Evolutionary conservation across 2,888 invertebrate species (phyloP).

Genomic region (Neoascia interrupta): DNA sequence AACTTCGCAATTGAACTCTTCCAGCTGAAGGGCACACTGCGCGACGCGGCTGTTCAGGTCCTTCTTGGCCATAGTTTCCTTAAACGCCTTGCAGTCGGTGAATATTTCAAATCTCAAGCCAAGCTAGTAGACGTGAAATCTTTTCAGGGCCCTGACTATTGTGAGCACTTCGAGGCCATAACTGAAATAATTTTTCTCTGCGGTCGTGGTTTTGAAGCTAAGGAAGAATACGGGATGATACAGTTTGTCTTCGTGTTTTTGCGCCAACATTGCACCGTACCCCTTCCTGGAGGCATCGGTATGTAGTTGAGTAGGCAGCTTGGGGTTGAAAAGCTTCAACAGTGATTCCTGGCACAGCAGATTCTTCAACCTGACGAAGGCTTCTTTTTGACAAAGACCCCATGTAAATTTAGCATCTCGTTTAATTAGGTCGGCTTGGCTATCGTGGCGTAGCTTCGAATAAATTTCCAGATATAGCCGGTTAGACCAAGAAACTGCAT

Average conservation of each 20-base stretch:
- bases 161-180: too few relatives aligned
- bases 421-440: slow-evolving; percentile 57
- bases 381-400: slow-evolving; percentile 23
- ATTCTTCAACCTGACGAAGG: slow-evolving; percentile 18
- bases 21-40: slow-evolving; percentile 71
- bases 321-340: slow-evolving; percentile 63
- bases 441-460: slow-evolving; percentile 53
- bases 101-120: slow-evolving; percentile 57
- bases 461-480: slow-evolving; percentile 56
- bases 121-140: slow-evolving; percentile 29
- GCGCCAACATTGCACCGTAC: slow-evolving; percentile 13
- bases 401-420: slow-evolving; percentile 28
- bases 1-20: slow-evolving; percentile 23
- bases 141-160: slow-evolving; percentile 53
- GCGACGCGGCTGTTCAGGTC: slow-evolving; percentile 70
- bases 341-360: slow-evolving; percentile 63
- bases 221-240: slow-evolving; percentile 66
- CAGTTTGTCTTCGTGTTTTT: slow-evolving; percentile 16
- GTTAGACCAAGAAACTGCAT: slow-evolving; percentile 17
- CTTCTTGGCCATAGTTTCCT: slow-evolving; percentile 49
- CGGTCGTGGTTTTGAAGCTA: slow-evolving; percentile 70
- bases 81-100: slow-evolving; percentile 68
- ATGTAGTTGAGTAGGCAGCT: slow-evolving; percentile 66
- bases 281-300: slow-evolving; percentile 62
- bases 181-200: slow-evolving; percentile 72